Percentiles rank a stretch among this genome's conserved stretches.
phyloP scores from a whole-genome alignment of 2,797 vertebrate species.

The Sebastes paucispinis region DNA sequence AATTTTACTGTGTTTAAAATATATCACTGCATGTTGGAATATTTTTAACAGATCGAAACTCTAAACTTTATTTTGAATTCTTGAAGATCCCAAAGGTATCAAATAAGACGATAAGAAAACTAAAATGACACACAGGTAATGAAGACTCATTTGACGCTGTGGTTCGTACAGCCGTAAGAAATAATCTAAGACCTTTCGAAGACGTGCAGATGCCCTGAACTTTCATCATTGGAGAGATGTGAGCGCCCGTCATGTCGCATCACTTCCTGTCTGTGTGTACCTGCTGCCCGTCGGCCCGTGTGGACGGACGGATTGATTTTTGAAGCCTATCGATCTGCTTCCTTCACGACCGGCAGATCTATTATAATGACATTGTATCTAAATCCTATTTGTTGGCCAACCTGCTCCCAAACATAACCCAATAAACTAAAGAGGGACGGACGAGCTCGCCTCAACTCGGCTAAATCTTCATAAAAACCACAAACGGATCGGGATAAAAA shows the following conservation, averaged over 20 bases:
- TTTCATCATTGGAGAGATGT: background rate
- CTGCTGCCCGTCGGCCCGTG: constrained; percentile 32
- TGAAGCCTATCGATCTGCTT: constrained; percentile 72
- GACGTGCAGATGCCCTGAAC: background rate
- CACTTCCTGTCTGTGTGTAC: constrained; percentile 34
- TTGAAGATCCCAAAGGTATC: background rate
- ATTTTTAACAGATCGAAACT: background rate
- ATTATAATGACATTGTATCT: constrained; percentile 78
- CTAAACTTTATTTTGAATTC: background rate
- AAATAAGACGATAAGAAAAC: background rate
- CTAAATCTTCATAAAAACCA: constrained; percentile 72
- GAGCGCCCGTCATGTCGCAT: constrained; percentile 16
- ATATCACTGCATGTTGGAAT: background rate
- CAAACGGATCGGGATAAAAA: constrained; percentile 69
- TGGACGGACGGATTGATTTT: constrained; percentile 70
- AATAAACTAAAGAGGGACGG: constrained; percentile 70
- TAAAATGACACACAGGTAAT: background rate
- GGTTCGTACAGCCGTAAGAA: rapidly evolving
- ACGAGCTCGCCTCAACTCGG: constrained; percentile 28
- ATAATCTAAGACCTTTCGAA: background rate
- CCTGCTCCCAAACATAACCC: constrained; percentile 74
- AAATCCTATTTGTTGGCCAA: constrained; percentile 77
- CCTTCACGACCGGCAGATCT: constrained; percentile 67
- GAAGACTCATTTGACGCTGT: rapidly evolving
- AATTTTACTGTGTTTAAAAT: rapidly evolving